phyloP scores from a whole-genome alignment of 1,140 invertebrate genomes.

The Anoplolepis gracilipes region DNA sequence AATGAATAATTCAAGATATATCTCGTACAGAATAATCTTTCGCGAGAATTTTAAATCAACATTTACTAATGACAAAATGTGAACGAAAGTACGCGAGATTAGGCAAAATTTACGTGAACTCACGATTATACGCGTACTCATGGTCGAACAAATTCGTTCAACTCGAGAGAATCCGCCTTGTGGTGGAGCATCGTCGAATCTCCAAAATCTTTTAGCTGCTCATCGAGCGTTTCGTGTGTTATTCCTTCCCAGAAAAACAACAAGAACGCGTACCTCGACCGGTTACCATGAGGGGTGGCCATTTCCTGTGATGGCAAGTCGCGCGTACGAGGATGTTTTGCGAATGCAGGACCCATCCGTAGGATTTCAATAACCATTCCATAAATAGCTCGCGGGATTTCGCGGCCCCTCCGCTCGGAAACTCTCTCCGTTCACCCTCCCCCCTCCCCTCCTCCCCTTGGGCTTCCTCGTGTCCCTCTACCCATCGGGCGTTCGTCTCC shows the following conservation, averaged over 20 bases:
- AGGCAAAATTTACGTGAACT: background rate
- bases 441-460: background rate
- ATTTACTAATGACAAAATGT: background rate
- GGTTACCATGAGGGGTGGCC: background rate
- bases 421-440: conserved; percentile 6
- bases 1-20: background rate
- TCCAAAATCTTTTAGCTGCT: conserved; percentile 58
- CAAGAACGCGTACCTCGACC: conserved; percentile 16
- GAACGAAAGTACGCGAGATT: background rate
- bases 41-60: conserved; percentile 10
- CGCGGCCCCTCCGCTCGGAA: conserved; percentile 51
- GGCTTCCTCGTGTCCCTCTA: conserved; percentile 36
- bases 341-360: conserved; percentile 70
- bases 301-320: conserved; percentile 43
- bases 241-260: conserved; percentile 63
- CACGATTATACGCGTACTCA: background rate
- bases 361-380: conserved; percentile 84
- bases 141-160: background rate
- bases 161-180: background rate
- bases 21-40: background rate
- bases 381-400: conserved; percentile 82
- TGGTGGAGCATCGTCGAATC: background rate
- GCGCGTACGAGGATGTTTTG: conserved; percentile 75
- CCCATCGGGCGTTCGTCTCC: conserved; percentile 16
- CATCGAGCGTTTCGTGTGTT: conserved; percentile 51